Evolutionary conservation across 1,140 invertebrate species (phyloP).

Genomic region (Tetranychus urticae): DNA sequence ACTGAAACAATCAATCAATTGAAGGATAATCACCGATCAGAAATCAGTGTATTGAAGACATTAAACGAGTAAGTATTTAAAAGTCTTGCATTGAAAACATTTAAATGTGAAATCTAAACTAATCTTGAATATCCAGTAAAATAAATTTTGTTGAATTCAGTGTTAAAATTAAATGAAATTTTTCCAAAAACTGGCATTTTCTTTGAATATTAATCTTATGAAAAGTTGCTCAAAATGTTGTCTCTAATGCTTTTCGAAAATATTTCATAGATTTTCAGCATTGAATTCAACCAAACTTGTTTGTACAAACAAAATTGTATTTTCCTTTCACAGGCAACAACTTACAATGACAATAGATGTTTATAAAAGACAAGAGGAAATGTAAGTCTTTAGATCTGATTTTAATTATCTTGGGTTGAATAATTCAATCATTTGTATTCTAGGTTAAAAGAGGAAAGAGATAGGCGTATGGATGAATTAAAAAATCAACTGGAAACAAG

Average conservation of each 20-base stretch:
- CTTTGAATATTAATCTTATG: too few relatives aligned
- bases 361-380: slow-evolving; percentile 6
- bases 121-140: too few relatives aligned
- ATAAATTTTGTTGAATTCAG: too few relatives aligned
- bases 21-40: slow-evolving; percentile 5
- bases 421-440: neutral
- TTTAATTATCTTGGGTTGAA: neutral
- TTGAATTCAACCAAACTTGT: too few relatives aligned
- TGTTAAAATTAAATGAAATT: too few relatives aligned
- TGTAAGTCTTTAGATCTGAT: slow-evolving; percentile 1
- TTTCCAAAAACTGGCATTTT: too few relatives aligned
- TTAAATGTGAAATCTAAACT: neutral
- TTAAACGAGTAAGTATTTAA: slow-evolving; percentile 6
- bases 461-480: slow-evolving; percentile 7
- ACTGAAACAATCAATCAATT: slow-evolving; percentile 3
- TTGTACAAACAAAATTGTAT: neutral
- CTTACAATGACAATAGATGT: slow-evolving; percentile 6
- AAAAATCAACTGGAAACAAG: neutral
- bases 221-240: too few relatives aligned
- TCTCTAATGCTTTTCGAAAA: too few relatives aligned
- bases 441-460: slow-evolving; percentile 8
- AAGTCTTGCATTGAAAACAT: neutral
- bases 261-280: too few relatives aligned
- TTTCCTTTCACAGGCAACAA: slow-evolving; percentile 3
- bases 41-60: slow-evolving; percentile 2